Percentiles rank a stretch among this genome's conserved stretches.
phyloP scores from a whole-genome alignment of 2,888 invertebrate genomes.

The Archaeoteleia sp. region DNA sequence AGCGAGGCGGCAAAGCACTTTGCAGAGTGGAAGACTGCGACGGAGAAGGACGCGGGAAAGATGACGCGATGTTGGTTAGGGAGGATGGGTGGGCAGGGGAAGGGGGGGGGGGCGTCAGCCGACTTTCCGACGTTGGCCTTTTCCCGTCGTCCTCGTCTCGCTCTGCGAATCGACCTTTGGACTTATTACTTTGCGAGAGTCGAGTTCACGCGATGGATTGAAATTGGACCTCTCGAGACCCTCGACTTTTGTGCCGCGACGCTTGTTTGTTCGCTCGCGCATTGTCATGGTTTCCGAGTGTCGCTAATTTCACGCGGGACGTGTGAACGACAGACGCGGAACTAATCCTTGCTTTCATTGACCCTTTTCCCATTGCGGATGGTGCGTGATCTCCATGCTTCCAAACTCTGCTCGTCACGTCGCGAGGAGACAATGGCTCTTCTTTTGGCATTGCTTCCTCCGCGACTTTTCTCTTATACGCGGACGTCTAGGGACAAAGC shows the following conservation, averaged over 20 bases:
- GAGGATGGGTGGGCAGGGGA: conserved; percentile 45
- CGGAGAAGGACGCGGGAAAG: conserved; percentile 51
- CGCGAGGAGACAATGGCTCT: conserved; percentile 29
- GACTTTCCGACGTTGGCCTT: conserved; percentile 34
- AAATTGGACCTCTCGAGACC: conserved; percentile 47
- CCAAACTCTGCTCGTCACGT: neutral
- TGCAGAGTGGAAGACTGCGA: conserved; percentile 61
- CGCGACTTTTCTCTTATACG: no score
- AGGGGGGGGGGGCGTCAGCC: conserved; percentile 60
- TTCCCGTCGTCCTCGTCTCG: conserved; percentile 18
- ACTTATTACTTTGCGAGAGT: conserved; percentile 60
- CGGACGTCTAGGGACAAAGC: no score
- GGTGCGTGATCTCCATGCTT: conserved; percentile 35
- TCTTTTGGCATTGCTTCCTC: conserved; percentile 1
- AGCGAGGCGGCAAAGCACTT: conserved; percentile 51
- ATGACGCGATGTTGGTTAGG: conserved; percentile 51
- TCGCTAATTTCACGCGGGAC: conserved; percentile 44
- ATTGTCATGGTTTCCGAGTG: conserved; percentile 43
- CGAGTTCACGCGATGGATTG: conserved; percentile 55
- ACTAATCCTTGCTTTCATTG: conserved; percentile 48
- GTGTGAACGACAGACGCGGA: conserved; percentile 35
- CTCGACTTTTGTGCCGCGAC: conserved; percentile 30
- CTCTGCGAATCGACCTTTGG: conserved; percentile 54
- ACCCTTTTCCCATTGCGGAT: conserved; percentile 36
- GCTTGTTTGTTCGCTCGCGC: conserved; percentile 1